Evolutionary conservation across 2,113 vertebrate genomes (phyloP), one percentile per base, ranked within the genome.

Genomic region (Forbesichthys agassizii): DNA sequence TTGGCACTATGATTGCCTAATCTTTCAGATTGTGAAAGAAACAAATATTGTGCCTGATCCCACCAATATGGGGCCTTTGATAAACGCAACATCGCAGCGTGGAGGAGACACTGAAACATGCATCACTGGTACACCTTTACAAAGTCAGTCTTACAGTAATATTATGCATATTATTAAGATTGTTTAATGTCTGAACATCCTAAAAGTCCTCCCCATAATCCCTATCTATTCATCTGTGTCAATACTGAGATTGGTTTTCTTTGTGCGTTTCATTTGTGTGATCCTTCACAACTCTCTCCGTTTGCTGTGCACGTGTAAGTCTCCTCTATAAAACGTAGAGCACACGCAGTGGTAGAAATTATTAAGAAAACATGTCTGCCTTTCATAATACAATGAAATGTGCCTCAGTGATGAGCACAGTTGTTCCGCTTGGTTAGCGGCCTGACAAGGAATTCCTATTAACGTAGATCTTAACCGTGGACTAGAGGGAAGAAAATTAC

Each of bases 381-480:
- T 55, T 68, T 63, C 18, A 27, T 77, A 49, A 66, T 52, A 66
- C 36, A 75, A 54, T 56, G 53, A 68, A 53, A 61, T 71, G 18
- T 57, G 81, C 18, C 8, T 48, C 70, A 42, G 65, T 62, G 18
- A 36, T 61, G 62, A 61, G 36, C 42, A 14, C 74, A 79, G 56
- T 48, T 48, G 59, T 69, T 77, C 27, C 74, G 69, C 55, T 80
- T 78, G 71, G 62, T 72, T 74, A 36, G 54, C n/a, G 18, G 73
- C 52, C 60, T 75, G 69, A 82, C 10, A 11, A 71, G 64, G 33
- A 65, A 63, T 69, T 85, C 46, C 71, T 53, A 58, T 79, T 61
- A 60, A 73, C 52, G 68, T 48, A 77, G 77, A 80, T 59, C 65
- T 48, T 49, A 68, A 74, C 71, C 63, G 42, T 36, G 73, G 27